Evolutionary conservation across 64 coral and sea anemone genomes (phyloP).

Genomic region (Montipora foliosa): DNA sequence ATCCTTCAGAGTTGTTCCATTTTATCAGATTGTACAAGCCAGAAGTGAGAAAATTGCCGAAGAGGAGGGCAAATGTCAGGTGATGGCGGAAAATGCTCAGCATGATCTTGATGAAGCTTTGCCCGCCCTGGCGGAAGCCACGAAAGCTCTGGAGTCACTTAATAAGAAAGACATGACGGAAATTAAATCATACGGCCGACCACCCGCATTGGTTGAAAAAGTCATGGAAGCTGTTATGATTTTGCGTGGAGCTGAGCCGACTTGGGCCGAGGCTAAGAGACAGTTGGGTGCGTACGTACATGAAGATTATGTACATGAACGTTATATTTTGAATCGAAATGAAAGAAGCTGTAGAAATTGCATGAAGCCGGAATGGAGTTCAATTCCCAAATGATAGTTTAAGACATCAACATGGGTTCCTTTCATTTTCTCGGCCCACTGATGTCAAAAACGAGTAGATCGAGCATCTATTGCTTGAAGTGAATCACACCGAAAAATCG

Average conservation of each 20-base stretch:
- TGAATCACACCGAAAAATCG: no score
- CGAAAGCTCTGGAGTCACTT: slow-evolving; percentile 93
- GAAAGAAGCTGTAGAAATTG: no score
- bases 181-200: slow-evolving; percentile 97
- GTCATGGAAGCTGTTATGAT: slow-evolving; percentile 99
- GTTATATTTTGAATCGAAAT: no score
- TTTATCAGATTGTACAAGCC: slow-evolving; percentile 87
- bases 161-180: slow-evolving; percentile 99
- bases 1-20: background rate
- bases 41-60: slow-evolving; percentile 97
- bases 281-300: slow-evolving; percentile 78
- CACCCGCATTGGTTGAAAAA: slow-evolving; percentile 96
- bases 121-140: slow-evolving; percentile 92
- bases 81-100: slow-evolving; percentile 98
- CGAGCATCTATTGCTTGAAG: no score
- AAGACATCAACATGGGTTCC: no score
- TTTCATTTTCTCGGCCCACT: no score
- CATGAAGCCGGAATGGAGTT: no score
- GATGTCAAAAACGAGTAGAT: no score
- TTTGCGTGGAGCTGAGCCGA: slow-evolving; percentile 89
- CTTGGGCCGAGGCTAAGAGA: slow-evolving; percentile 98
- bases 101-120: slow-evolving; percentile 93
- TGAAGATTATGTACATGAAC: background rate
- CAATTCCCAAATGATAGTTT: no score
- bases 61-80: slow-evolving; percentile 97